Conservation (phyloP, 2,888 invertebrate species). For the Pantelozetes paolii region DNA sequence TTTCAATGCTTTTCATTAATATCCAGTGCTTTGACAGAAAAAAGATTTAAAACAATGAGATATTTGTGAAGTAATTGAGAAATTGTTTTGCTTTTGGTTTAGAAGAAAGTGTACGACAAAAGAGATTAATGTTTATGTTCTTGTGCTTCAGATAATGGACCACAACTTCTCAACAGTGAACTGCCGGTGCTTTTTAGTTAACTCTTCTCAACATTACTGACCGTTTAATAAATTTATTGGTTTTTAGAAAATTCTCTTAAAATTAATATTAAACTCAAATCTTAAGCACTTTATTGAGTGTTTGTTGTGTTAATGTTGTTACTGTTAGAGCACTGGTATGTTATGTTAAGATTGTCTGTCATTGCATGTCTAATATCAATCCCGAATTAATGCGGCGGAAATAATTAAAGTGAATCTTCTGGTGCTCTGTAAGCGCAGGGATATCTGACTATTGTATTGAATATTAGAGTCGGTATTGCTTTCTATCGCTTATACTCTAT, state of each 20-base stretch:
- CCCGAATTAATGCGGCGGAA: constrained; percentile 1
- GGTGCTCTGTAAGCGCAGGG: neutral
- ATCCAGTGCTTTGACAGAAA: too few relatives aligned
- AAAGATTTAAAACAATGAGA: too few relatives aligned
- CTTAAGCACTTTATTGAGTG: neutral
- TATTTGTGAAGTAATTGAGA: too few relatives aligned
- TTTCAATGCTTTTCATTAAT: too few relatives aligned
- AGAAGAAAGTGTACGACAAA: too few relatives aligned
- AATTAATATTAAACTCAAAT: neutral
- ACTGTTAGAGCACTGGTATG: too few relatives aligned
- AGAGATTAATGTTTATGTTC: neutral
- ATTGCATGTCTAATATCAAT: constrained; percentile 30
- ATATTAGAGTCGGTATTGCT: neutral
- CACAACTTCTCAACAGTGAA: neutral
- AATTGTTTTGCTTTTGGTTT: too few relatives aligned
- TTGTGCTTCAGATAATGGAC: neutral
- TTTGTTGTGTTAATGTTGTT: too few relatives aligned
- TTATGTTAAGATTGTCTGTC: neutral
- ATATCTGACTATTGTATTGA: too few relatives aligned
- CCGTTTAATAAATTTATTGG: neutral
- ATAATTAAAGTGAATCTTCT: constrained; percentile 36
- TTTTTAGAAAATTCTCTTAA: neutral
- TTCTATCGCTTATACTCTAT: neutral
- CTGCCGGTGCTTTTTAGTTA: neutral
- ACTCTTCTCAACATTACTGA: neutral